Conservation (phyloP, 2,888 invertebrate species). For the Azorinus chamasolen region DNA sequence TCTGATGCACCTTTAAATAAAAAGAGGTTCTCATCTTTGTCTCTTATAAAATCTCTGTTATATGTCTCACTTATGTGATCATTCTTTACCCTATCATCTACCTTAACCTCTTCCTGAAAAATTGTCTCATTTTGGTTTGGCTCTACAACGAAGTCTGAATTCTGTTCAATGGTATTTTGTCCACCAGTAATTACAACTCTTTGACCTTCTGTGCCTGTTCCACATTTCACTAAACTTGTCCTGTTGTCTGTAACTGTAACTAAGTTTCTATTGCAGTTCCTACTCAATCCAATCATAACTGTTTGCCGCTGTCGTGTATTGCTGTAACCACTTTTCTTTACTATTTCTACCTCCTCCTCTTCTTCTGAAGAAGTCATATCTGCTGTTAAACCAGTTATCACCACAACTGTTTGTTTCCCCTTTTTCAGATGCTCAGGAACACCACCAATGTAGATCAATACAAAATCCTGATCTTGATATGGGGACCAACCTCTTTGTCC, state of each 20-base stretch:
- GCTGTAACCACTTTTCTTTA: too few relatives aligned
- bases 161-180: not conserved
- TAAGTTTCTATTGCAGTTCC: conserved; percentile 5
- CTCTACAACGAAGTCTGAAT: not conserved
- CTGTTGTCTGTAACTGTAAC: conserved; percentile 8
- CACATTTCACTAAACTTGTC: not conserved
- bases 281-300: conserved; percentile 8
- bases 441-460: conserved; percentile 44
- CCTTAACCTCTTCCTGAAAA: too few relatives aligned
- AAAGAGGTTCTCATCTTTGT: too few relatives aligned
- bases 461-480: conserved; percentile 43
- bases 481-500: conserved; percentile 25
- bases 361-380: too few relatives aligned
- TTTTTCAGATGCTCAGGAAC: conserved; percentile 42
- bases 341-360: too few relatives aligned
- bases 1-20: too few relatives aligned
- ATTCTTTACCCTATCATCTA: too few relatives aligned
- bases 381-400: too few relatives aligned
- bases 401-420: too few relatives aligned
- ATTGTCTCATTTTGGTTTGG: not conserved
- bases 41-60: too few relatives aligned
- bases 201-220: not conserved
- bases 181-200: conserved; percentile 4
- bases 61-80: not conserved
- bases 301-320: not conserved